These are phyloP conservation scores for Strix aluco DNA, from an alignment of 2,113 vertebrate genomes.

Conservation along the genomic window DNA sequence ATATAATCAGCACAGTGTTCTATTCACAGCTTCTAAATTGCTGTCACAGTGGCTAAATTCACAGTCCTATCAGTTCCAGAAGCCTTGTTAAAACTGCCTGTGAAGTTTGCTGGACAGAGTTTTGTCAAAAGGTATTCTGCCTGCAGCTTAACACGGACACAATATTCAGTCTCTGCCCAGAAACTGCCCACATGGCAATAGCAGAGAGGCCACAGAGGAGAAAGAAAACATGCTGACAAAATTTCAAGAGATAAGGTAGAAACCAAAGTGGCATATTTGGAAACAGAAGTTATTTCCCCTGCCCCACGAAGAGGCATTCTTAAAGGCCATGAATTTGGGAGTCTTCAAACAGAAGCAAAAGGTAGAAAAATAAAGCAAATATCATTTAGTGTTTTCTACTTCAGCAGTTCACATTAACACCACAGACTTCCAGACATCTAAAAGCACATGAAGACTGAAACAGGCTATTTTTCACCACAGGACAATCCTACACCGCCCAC, in stretches of 20 bases:
- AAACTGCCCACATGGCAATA: background rate
- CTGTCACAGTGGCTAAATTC: conserved; percentile 9
- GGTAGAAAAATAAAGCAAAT: background rate
- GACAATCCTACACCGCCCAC: background rate
- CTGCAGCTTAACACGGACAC: background rate
- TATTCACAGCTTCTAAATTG: conserved; percentile 28
- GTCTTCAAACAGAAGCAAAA: background rate
- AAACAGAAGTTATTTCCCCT: background rate
- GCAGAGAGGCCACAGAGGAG: background rate
- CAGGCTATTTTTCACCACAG: background rate
- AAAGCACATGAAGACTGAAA: background rate
- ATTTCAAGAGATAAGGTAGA: background rate
- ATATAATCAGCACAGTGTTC: background rate
- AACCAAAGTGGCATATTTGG: background rate
- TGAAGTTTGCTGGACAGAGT: background rate
- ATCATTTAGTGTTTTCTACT: background rate
- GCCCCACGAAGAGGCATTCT: background rate
- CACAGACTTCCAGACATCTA: background rate
- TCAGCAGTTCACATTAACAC: background rate
- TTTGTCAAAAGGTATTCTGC: background rate
- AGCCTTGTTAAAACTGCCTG: background rate
- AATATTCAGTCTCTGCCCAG: background rate
- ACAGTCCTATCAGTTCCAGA: background rate
- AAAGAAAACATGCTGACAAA: background rate
- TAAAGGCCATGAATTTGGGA: background rate